Percentiles rank a stretch among this genome's conserved stretches.
Evolutionary conservation across 2,797 vertebrate genomes (phyloP).

Genomic region (Mus caroli): DNA sequence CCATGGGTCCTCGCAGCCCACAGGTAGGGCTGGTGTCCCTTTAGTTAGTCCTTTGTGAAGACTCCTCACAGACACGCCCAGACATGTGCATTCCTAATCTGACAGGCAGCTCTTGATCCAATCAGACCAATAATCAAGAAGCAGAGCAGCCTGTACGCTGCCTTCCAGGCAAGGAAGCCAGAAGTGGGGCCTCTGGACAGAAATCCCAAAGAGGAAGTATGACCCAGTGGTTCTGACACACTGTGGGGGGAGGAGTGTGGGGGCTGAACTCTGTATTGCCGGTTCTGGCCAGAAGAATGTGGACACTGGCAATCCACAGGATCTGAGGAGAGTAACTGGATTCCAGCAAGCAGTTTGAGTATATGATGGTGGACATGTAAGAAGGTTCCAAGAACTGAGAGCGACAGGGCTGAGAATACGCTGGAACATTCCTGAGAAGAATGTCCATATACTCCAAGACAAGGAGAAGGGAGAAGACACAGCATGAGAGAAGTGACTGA

Average conservation of each 20-base stretch:
- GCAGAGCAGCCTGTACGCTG: background rate
- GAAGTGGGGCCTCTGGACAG: background rate
- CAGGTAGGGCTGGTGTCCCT: background rate
- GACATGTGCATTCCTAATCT: background rate
- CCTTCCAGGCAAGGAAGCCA: background rate
- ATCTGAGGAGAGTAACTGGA: background rate
- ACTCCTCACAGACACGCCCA: background rate
- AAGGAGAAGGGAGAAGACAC: background rate
- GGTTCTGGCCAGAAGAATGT: background rate
- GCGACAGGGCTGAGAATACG: background rate
- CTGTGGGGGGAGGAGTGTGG: background rate
- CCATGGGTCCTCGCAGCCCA: background rate
- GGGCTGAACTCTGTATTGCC: background rate
- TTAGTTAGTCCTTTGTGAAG: background rate
- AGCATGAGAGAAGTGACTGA: background rate
- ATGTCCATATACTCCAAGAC: background rate
- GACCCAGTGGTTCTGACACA: background rate
- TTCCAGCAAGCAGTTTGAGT: background rate
- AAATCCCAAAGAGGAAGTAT: slow-evolving; percentile 34
- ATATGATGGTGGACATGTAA: background rate
- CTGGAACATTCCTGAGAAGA: background rate
- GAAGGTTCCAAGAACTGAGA: background rate
- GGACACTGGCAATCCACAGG: background rate
- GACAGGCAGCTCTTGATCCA: background rate
- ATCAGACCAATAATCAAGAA: background rate